Evolutionary conservation across 2,888 invertebrate genomes (phyloP), one percentile per base, ranked within the genome.

Genomic region (Fragum whitleyi): DNA sequence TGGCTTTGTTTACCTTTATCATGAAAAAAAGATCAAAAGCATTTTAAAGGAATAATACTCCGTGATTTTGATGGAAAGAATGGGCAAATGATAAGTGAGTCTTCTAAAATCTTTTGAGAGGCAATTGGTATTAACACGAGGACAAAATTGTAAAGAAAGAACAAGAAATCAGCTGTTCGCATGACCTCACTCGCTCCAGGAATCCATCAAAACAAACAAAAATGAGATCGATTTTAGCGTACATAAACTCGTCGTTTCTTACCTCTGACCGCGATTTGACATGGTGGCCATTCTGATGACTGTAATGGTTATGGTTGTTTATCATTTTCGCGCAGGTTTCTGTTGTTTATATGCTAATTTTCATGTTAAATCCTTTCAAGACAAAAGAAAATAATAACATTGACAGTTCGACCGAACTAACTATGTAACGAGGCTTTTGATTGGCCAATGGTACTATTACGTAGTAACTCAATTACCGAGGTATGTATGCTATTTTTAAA

Each of bases 371-470:
- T 76, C 81, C 75, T 75, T 74, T 74, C 65, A 83, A 85, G 83
- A 87, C 86, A 88, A 87, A 89, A 88, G 88, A 90, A 85, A 90
- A 90, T 88, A 90, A 88, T 86, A 88, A 88, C 89, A 87, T 87
- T 84, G 87, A 88, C 85, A 86, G 81, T 71, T 81, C 79, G 77
- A 78, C 74, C 83, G 59, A 81, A 76, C 47, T 21, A 2, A 16
- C 39, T 80, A 65, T 83, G 65, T 62, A 81, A 88, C 77, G 59
- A 28, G 9, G 6, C 1, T 71, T 86, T 78, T 82, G 70, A 88
- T 88, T 88, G 83, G 86, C 11, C 53, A 19, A 71, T 51, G 2
- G 9, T 21, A 9, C 32, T 42, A 5, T 42, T 39, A 65, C 65
- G 65, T 65, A 32, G 29, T 14, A 19, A 65, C 23, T n/a, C 65